Evolutionary conservation across 2,113 vertebrate species (phyloP), one percentile per base, ranked within the genome.

Genomic region (Cynocephalus volans): DNA sequence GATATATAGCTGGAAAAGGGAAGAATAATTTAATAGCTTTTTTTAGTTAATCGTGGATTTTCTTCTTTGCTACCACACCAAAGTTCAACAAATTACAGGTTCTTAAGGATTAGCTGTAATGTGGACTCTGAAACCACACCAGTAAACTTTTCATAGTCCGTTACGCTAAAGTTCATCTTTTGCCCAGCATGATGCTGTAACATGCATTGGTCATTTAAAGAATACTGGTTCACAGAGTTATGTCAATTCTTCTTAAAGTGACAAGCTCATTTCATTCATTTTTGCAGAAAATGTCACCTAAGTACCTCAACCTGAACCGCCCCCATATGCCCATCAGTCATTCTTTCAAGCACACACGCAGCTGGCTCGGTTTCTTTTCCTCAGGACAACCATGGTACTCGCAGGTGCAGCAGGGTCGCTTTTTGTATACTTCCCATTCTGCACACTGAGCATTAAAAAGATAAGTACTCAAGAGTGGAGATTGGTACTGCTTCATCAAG

Each of bases 381-480:
- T 45, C 56, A 36, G n/a, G 58, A 45, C 6, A 1, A 4, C 26
- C 0, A 0, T 18, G 6, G 26, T 6, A 13, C 77, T 6, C 23
- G 8, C 41, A 5, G 67, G 50, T 1, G 2, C 11, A 11, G 33
- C 50, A 88, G 54, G 23, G 62, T 31, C 1, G 1, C 84, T 50
- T 19, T 33, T 17, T 31, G 41, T 3, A 28, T 6, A 3, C n/a
- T 45, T 64, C 56, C 36, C 26, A 4, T 4, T 9, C 6, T 8
- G 76, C 77, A 45, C 41, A 23, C 64, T 8, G 11, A 31, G 8
- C 5, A 13, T 5, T 31, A 18, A 56, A 24, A 36, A 28, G 31
- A 64, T 6, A 6, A n/a, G 41, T 6, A 12, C 8, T 54, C 70
- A 18, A 31, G 48, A 60, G 81, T 13, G 3, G 2, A 64, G 58